Evolutionary conservation across 2,797 vertebrate genomes (phyloP).

Genomic region (Phalanger gymnotis): DNA sequence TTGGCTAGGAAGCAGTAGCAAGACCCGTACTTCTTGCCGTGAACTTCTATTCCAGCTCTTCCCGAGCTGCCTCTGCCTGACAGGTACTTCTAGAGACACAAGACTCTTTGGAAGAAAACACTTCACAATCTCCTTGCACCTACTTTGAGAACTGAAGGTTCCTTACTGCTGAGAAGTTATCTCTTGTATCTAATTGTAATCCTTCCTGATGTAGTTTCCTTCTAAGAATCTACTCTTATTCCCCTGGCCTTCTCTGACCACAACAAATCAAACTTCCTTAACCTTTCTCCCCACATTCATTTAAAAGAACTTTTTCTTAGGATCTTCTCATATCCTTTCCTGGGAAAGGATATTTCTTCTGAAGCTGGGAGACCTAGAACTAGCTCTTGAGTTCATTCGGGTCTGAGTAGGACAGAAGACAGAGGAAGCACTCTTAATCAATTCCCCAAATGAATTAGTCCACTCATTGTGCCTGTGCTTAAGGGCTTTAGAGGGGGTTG

Average conservation of each 20-base stretch:
- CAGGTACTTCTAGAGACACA: neutral
- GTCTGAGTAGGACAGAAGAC: neutral
- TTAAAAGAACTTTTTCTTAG: neutral
- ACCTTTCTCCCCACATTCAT: neutral
- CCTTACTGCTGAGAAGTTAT: neutral
- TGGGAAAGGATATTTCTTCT: too few relatives aligned
- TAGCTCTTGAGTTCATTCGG: neutral
- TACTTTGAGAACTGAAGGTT: neutral
- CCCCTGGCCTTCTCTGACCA: neutral
- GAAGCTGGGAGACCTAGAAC: neutral
- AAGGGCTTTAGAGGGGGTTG: neutral
- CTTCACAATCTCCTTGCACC: neutral
- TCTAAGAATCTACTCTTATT: neutral
- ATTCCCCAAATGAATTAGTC: neutral
- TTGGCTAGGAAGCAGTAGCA: neutral
- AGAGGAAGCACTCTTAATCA: neutral
- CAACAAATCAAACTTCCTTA: neutral
- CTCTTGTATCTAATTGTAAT: neutral
- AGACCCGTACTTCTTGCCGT: neutral
- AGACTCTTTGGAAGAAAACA: neutral
- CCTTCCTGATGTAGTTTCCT: neutral
- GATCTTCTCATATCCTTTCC: neutral
- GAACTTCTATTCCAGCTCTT: neutral
- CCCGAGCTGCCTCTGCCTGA: neutral
- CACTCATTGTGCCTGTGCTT: neutral